phyloP scores from a whole-genome alignment of 2,888 invertebrate species.

The Tupiocoris notatus region DNA sequence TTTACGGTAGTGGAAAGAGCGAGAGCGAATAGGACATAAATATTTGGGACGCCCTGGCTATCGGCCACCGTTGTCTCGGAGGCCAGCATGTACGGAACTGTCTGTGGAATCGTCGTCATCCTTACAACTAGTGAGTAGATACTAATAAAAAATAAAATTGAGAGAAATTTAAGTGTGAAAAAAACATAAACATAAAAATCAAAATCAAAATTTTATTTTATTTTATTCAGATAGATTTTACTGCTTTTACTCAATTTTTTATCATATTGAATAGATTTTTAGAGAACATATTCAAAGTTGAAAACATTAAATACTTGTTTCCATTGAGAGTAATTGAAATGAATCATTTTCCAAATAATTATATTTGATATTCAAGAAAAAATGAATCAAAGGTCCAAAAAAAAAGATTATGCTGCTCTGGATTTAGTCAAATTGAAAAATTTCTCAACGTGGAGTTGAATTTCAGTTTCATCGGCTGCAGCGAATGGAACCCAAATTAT shows the following conservation, averaged over 20 bases:
- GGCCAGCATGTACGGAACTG: neutral
- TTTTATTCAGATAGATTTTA: too few species aligned
- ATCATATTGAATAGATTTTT: too few species aligned
- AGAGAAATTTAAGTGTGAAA: too few species aligned
- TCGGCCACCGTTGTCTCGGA: neutral
- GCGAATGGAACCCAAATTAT: slow-evolving; percentile 34
- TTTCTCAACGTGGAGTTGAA: too few species aligned
- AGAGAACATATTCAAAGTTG: neutral
- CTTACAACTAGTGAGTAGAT: neutral
- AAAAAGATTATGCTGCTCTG: too few species aligned
- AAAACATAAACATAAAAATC: too few species aligned
- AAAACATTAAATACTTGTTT: neutral
- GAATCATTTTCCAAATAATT: neutral
- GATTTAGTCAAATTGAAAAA: too few species aligned
- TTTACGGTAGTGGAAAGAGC: neutral
- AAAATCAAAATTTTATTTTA: too few species aligned
- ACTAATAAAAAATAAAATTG: too few species aligned
- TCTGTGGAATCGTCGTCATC: neutral
- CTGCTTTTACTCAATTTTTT: too few species aligned
- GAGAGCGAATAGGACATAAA: neutral
- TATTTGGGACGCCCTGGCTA: neutral
- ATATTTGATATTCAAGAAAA: too few species aligned
- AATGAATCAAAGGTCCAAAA: too few species aligned
- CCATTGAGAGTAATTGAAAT: neutral
- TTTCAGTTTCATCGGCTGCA: slow-evolving; percentile 9